These are phyloP conservation scores for Dromaius novaehollandiae DNA, from an alignment of 2,113 vertebrate species.

Conservation along the genomic window DNA sequence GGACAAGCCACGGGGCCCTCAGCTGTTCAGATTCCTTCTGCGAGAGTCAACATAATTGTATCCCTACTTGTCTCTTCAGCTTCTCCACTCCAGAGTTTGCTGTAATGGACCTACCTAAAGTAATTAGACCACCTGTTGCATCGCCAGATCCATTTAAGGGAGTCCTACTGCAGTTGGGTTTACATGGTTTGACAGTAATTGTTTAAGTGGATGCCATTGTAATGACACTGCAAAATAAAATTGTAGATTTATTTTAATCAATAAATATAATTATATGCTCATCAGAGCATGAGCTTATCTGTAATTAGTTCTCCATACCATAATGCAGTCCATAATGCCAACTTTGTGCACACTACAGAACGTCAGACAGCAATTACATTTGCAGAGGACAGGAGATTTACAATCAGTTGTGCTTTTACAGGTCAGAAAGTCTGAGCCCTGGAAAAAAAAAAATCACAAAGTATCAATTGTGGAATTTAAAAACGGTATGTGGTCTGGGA, in stretches of 20 bases:
- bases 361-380: neutral
- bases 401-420: neutral
- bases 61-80: neutral
- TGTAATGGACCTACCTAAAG: constrained; percentile 28
- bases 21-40: constrained; percentile 35
- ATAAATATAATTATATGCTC: neutral
- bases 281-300: neutral
- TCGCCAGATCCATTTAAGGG: neutral
- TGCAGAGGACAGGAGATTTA: neutral
- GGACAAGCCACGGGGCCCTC: neutral
- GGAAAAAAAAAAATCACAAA: neutral
- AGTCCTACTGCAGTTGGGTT: neutral
- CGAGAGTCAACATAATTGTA: neutral
- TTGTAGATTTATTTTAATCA: neutral
- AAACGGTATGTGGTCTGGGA: neutral
- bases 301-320: neutral
- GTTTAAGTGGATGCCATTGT: neutral
- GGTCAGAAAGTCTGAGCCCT: neutral
- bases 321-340: neutral
- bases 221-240: constrained; percentile 21
- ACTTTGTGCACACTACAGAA: neutral
- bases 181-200: constrained; percentile 30
- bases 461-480: neutral
- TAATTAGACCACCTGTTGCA: constrained; percentile 35
- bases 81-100: neutral